These are phyloP conservation scores for Meleagris gallopavo DNA, from an alignment of 2,113 vertebrate genomes.

Conservation along the genomic window DNA sequence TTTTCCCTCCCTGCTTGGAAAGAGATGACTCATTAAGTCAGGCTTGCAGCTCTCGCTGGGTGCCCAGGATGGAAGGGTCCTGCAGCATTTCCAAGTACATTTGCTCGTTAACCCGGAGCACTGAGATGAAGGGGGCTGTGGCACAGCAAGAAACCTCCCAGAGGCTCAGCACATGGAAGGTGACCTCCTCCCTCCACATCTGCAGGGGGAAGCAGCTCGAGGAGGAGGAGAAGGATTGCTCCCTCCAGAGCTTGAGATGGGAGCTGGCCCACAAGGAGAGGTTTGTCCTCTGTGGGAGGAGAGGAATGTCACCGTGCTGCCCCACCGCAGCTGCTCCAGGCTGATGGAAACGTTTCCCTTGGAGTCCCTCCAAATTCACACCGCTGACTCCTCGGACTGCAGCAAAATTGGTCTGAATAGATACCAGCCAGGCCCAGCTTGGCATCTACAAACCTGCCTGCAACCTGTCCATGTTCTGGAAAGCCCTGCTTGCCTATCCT, in stretches of 20 bases:
- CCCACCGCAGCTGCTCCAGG: neutral
- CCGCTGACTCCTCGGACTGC: neutral
- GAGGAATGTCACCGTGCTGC: neutral
- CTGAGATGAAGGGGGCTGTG: neutral
- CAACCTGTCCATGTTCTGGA: neutral
- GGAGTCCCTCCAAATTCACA: constrained; percentile 47
- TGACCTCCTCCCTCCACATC: neutral
- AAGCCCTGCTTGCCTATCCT: neutral
- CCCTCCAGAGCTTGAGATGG: neutral
- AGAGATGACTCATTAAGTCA: constrained; percentile 23
- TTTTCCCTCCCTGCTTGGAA: neutral
- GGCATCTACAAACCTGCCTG: neutral
- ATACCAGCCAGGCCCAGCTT: neutral
- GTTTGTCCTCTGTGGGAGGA: neutral
- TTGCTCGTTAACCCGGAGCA: neutral
- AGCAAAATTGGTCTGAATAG: constrained; percentile 6
- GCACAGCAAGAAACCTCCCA: neutral
- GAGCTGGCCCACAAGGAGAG: neutral
- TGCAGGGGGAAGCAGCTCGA: neutral
- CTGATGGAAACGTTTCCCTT: constrained; percentile 10
- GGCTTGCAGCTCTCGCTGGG: neutral
- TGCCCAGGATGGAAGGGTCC: neutral
- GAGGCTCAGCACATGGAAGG: neutral
- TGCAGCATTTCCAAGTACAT: neutral
- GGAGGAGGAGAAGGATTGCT: neutral